Conservation (phyloP, 2,888 invertebrate genomes). For the Melitaea athalia region DNA sequence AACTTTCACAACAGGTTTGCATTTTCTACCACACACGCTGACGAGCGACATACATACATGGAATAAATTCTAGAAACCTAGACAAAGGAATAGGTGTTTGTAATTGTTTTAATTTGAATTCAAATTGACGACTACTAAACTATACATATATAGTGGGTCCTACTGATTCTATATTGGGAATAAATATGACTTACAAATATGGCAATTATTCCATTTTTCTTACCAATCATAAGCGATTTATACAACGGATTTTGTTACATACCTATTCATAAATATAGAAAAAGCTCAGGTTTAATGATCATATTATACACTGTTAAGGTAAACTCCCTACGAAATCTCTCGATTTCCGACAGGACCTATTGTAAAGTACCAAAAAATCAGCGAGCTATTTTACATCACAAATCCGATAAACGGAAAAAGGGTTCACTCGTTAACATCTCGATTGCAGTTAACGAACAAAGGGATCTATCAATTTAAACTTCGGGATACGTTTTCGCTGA, state of each 20-base stretch:
- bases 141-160: neutral
- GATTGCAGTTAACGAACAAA: constrained; percentile 36
- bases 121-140: neutral
- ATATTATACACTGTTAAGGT: neutral
- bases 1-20: constrained; percentile 28
- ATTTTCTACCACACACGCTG: constrained; percentile 13
- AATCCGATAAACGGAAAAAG: constrained; percentile 29
- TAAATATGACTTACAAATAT: too few relatives aligned
- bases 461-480: constrained; percentile 26
- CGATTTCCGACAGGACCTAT: neutral
- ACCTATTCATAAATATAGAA: too few relatives aligned
- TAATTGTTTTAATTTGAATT: neutral
- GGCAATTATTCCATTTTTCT: too few relatives aligned
- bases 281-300: too few relatives aligned
- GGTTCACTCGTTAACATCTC: constrained; percentile 34
- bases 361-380: neutral
- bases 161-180: neutral
- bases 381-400: constrained; percentile 14
- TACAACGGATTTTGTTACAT: too few relatives aligned
- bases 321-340: neutral
- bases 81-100: neutral
- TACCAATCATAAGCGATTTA: too few relatives aligned
- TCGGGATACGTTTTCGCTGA: constrained; percentile 2
- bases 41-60: constrained; percentile 13
- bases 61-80: constrained; percentile 9